These are phyloP conservation scores for Zaprionus lachaisei DNA, from an alignment of 1,140 invertebrate genomes.

Conservation along the genomic window DNA sequence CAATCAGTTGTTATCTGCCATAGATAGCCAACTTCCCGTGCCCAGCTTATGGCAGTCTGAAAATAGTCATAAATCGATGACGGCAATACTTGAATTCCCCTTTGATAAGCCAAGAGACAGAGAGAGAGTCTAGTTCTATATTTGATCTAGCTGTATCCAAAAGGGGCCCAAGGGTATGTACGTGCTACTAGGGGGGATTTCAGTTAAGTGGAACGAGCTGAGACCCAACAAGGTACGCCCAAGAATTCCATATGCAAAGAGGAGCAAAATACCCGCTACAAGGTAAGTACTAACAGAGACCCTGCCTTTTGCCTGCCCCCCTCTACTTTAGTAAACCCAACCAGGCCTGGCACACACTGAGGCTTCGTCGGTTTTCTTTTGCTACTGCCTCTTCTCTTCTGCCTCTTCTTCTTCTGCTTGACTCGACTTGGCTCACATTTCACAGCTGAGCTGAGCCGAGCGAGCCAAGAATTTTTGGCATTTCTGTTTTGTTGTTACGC, in stretches of 20 bases:
- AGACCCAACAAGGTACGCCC: conserved; percentile 22
- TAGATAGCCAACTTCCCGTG: conserved; percentile 51
- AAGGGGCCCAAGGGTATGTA: background rate
- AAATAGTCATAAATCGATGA: conserved; percentile 68
- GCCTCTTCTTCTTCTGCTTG: background rate
- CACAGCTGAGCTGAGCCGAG: conserved; percentile 61
- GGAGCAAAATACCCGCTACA: conserved; percentile 52
- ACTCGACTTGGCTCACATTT: conserved; percentile 51
- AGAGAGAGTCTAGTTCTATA: background rate
- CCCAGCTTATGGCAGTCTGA: conserved; percentile 11
- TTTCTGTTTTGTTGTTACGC: conserved; percentile 76
- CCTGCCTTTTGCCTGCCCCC: background rate
- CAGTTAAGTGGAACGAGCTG: conserved; percentile 35
- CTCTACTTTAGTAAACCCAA: background rate
- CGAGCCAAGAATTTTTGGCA: conserved; percentile 68
- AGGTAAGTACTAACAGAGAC: conserved; percentile 51
- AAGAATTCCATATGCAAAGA: conserved; percentile 39
- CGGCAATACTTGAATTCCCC: conserved; percentile 36
- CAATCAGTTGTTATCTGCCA: conserved; percentile 35
- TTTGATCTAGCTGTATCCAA: background rate
- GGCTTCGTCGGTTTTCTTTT: conserved; percentile 12
- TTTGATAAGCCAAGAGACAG: conserved; percentile 39
- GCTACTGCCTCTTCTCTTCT: background rate
- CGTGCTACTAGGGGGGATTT: background rate
- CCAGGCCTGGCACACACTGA: background rate